These are phyloP conservation scores for Cylindroiulus punctatus DNA, from an alignment of 2,888 invertebrate species.

Conservation along the genomic window DNA sequence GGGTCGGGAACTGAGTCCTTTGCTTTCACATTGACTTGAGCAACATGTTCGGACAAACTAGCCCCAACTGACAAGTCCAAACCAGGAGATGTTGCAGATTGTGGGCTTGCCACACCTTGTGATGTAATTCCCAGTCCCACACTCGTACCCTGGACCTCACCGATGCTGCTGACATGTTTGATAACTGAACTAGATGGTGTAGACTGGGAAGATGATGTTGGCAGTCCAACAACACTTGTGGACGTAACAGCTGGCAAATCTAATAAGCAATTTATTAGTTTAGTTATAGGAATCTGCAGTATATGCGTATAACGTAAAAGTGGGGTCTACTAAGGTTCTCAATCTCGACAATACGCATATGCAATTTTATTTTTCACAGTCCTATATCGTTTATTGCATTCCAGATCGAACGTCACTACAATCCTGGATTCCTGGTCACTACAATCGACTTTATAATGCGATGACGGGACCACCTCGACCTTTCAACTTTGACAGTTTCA, in stretches of 20 bases:
- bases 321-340: too few relatives aligned
- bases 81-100: slow-evolving; percentile 10
- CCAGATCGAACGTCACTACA: too few relatives aligned
- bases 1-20: not conserved
- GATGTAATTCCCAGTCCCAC: slow-evolving; percentile 5
- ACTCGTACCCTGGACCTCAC: not conserved
- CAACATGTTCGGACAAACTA: not conserved
- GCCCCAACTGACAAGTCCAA: slow-evolving; percentile 39
- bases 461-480: too few relatives aligned
- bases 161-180: not conserved
- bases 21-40: slow-evolving; percentile 35
- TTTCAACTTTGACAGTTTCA: too few relatives aligned
- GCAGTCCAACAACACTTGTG: not conserved
- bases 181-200: not conserved
- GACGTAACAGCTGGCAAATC: not conserved
- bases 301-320: not conserved
- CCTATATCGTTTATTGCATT: too few relatives aligned
- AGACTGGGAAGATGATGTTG: slow-evolving; percentile 4
- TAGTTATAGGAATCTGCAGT: not conserved
- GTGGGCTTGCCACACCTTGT: slow-evolving; percentile 7
- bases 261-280: not conserved
- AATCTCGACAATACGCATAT: too few relatives aligned
- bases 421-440: too few relatives aligned
- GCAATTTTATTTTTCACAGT: too few relatives aligned
- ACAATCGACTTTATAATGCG: too few relatives aligned